Evolutionary conservation across 2,113 vertebrate species (phyloP), one percentile per base, ranked within the genome.

Genomic region (Ornithorhynchus anatinus): DNA sequence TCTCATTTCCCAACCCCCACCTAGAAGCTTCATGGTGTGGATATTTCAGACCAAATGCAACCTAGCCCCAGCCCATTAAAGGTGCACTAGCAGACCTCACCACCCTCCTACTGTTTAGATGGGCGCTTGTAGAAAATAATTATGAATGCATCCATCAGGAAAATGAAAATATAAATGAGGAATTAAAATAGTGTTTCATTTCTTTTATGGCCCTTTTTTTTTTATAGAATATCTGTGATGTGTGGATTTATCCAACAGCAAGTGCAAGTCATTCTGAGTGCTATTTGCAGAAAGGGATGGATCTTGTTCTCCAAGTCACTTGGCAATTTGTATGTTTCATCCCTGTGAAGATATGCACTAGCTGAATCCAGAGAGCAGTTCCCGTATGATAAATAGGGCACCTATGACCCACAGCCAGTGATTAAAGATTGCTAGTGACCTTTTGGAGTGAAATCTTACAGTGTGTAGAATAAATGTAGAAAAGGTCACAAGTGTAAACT

Each of bases 401-500:
- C 36, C 62, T n/a, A 39, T 2, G 0, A 1, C 2, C 66, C 0
- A 32, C 54, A 67, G 58, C 59, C 62, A 78, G 87, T 57, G 69
- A 77, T 53, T 84, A 89, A 90, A 89, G 84, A 87, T 83, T 82
- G 63, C 47, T 65, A 32, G 80, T 94, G 92, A 94, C 93, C 92
- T 95, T 95, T 94, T 88, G 73, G 91, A 90, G 92, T 91, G 92
- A 92, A 93, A 89, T 90, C 90, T 93, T 92, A 91, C 89, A 89
- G 89, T 74, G 81, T 33, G 81, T 86, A 85, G 89, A 92, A 88
- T 86, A 92, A 93, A 91, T 90, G 84, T 86, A 92, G 89, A 92
- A 78, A 94, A 95, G 93, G 94, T 94, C 91, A 92, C 75, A 79
- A 77, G 80, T 82, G 62, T 80, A 72, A 75, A 57, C 68, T 70